phyloP scores from a whole-genome alignment of 2,888 invertebrate species.

The Byasa hedistus region DNA sequence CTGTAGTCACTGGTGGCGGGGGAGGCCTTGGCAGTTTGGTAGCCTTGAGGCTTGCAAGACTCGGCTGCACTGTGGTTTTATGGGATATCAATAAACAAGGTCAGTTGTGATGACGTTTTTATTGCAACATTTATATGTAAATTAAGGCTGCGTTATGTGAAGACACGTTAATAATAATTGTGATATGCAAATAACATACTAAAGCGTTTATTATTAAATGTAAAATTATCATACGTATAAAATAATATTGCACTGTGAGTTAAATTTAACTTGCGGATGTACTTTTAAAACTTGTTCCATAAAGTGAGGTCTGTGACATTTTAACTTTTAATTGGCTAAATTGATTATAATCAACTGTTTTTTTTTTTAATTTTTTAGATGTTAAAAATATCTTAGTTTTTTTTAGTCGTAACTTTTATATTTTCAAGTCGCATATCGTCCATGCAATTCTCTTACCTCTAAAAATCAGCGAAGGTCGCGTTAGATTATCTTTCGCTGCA shows the following conservation, averaged over 20 bases:
- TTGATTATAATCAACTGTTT: too few relatives aligned
- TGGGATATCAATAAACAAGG: constrained; percentile 95
- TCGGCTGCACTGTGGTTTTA: constrained; percentile 89
- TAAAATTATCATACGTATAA: not conserved
- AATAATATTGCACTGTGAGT: not conserved
- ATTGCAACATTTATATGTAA: constrained; percentile 9
- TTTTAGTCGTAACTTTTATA: too few relatives aligned
- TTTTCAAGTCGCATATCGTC: too few relatives aligned
- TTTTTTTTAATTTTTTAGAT: too few relatives aligned
- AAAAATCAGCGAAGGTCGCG: constrained; percentile 2
- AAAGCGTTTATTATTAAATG: constrained; percentile 5
- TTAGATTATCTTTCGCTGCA: constrained; percentile 13
- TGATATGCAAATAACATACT: not conserved
- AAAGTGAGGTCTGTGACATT: too few relatives aligned
- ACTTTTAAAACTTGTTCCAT: too few relatives aligned
- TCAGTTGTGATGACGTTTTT: constrained; percentile 58
- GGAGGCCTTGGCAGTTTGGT: constrained; percentile 90
- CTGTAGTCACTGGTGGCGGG: constrained; percentile 94
- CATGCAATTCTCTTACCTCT: not conserved
- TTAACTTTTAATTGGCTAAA: too few relatives aligned
- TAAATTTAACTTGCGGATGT: too few relatives aligned
- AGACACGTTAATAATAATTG: constrained; percentile 8
- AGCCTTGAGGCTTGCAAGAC: constrained; percentile 85
- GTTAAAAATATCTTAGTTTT: too few relatives aligned
- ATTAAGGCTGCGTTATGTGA: constrained; percentile 6